Evolutionary conservation across 2,888 invertebrate genomes (phyloP).

Genomic region (Aproaerema taeniolella): DNA sequence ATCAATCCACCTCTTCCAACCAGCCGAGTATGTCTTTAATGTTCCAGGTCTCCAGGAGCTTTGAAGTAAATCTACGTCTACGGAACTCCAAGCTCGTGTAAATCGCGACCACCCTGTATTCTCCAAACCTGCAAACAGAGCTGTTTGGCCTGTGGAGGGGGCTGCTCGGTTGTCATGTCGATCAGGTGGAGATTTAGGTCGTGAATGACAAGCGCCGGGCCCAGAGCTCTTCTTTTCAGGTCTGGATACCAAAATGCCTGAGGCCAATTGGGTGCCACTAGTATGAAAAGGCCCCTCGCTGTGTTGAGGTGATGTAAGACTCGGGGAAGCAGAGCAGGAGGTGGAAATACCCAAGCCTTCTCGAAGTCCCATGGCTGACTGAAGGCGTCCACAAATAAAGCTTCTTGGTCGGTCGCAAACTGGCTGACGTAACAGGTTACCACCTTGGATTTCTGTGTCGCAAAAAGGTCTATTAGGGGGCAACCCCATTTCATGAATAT

Average conservation of each 20-base stretch:
- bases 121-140: neutral
- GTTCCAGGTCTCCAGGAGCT: neutral
- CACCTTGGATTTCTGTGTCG: neutral
- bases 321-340: constrained; percentile 22
- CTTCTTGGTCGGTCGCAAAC: constrained; percentile 3
- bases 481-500: neutral
- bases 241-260: constrained; percentile 21
- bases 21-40: constrained; percentile 1
- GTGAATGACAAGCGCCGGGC: constrained; percentile 9
- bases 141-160: neutral
- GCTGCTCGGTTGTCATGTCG: neutral
- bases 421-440: neutral
- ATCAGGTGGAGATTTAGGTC: neutral
- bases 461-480: neutral
- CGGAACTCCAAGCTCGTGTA: neutral
- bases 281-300: constrained; percentile 17
- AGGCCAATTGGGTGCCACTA: constrained; percentile 21
- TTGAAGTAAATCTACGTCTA: neutral
- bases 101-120: neutral
- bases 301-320: constrained; percentile 20
- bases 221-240: constrained; percentile 15
- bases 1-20: neutral
- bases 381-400: constrained; percentile 20
- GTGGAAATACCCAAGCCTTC: constrained; percentile 24
- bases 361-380: constrained; percentile 17